A percentile compares a stretch with the other conserved stretches of the same genome.
Conservation (phyloP, 2,888 invertebrate genomes). For the Gymnoscelis rufifasciata region DNA sequence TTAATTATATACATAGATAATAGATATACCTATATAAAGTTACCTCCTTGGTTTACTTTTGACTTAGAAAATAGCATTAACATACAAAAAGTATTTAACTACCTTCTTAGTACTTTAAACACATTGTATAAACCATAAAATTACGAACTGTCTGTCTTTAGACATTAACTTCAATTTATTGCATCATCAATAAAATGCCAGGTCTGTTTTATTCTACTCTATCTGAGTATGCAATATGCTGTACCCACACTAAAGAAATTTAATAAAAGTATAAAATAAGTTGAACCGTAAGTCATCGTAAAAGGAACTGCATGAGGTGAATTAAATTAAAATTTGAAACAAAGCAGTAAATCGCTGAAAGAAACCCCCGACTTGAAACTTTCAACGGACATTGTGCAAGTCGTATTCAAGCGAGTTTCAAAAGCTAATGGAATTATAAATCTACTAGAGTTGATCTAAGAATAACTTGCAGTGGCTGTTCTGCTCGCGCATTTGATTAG, state of each 20-base stretch:
- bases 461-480: constrained; percentile 24
- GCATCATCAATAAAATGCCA: no score
- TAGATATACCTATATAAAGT: no score
- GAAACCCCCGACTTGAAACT: constrained; percentile 23
- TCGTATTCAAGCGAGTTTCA: constrained; percentile 26
- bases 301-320: constrained; percentile 37
- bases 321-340: constrained; percentile 43
- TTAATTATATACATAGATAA: no score
- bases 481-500: constrained; percentile 16
- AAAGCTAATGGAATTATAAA: constrained; percentile 32
- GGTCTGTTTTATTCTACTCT: constrained; percentile 3
- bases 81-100: no score
- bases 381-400: constrained; percentile 29
- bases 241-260: constrained; percentile 26
- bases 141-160: no score
- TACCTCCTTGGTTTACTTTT: no score
- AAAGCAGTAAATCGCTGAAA: constrained; percentile 24
- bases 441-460: constrained; percentile 29
- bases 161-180: no score
- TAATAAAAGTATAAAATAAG: constrained; percentile 24
- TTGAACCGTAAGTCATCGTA: constrained; percentile 26
- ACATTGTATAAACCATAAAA: no score
- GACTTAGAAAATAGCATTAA: no score
- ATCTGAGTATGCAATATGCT: constrained; percentile 6
- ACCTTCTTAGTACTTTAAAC: no score